phyloP scores from a whole-genome alignment of 2,888 invertebrate species.

The Crioceris asparagi region DNA sequence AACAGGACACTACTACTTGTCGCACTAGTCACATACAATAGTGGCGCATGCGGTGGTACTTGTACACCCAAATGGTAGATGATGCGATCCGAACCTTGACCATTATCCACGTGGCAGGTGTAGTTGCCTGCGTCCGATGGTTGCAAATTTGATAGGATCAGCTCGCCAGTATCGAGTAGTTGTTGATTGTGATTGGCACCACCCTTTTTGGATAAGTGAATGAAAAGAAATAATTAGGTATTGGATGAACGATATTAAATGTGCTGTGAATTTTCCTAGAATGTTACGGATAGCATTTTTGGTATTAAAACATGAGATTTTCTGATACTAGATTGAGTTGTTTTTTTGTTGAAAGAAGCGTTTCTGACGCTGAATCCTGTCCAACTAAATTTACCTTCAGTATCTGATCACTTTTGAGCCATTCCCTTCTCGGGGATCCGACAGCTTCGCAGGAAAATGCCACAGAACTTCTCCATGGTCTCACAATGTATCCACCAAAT shows the following conservation, averaged over 20 bases:
- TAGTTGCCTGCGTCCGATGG: conserved; percentile 58
- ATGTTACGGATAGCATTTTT: too few species aligned
- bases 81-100: conserved; percentile 55
- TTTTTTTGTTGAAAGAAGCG: too few species aligned
- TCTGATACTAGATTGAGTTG: too few species aligned
- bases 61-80: conserved; percentile 55
- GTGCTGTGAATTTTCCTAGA: too few species aligned
- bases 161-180: conserved; percentile 52
- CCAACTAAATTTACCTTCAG: too few species aligned
- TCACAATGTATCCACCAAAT: conserved; percentile 54
- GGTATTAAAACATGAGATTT: too few species aligned
- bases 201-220: too few species aligned
- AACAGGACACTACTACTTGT: conserved; percentile 64
- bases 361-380: too few species aligned
- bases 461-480: conserved; percentile 56
- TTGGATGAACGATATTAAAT: too few species aligned
- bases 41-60: conserved; percentile 65
- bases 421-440: conserved; percentile 54
- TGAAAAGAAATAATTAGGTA: too few species aligned
- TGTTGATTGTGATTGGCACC: conserved; percentile 51
- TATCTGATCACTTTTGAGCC: conserved; percentile 50
- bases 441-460: conserved; percentile 55
- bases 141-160: conserved; percentile 53
- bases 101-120: conserved; percentile 58
- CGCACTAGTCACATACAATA: conserved; percentile 62